These are phyloP conservation scores for Drosophila arizonae DNA, from an alignment of 1,140 invertebrate genomes.

Conservation along the genomic window DNA sequence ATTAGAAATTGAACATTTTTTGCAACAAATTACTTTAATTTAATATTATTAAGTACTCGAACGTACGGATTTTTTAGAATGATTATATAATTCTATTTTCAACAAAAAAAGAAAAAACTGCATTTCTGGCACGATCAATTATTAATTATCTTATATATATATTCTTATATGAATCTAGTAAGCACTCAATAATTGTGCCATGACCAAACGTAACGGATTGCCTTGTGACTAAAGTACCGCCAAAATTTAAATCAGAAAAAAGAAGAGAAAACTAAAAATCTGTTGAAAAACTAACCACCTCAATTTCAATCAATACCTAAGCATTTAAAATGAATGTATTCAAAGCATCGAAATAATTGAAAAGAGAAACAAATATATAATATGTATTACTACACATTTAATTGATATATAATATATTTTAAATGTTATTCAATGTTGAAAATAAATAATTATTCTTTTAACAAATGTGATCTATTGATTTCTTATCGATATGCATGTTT, in stretches of 20 bases:
- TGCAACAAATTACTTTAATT: conserved; percentile 69
- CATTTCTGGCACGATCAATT: conserved; percentile 52
- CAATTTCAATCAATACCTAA: conserved; percentile 61
- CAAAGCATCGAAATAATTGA: conserved; percentile 43
- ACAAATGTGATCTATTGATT: not conserved
- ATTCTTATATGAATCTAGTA: conserved; percentile 7
- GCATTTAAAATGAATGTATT: conserved; percentile 64
- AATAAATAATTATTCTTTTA: conserved; percentile 79
- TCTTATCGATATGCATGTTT: conserved; percentile 1
- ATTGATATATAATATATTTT: conserved; percentile 51
- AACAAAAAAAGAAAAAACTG: conserved; percentile 39
- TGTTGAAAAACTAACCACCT: conserved; percentile 68
- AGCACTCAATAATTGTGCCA: conserved; percentile 64
- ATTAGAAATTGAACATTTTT: conserved; percentile 58
- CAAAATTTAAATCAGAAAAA: conserved; percentile 50
- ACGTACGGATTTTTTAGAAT: conserved; percentile 66
- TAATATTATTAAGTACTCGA: conserved; percentile 74
- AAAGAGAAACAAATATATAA: conserved; percentile 18
- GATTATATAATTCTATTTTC: conserved; percentile 72
- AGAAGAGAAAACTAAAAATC: conserved; percentile 48
- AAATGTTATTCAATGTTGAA: conserved; percentile 72
- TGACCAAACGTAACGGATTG: conserved; percentile 42
- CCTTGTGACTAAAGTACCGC: conserved; percentile 48
- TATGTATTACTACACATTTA: conserved; percentile 60
- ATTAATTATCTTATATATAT: conserved; percentile 17